Evolutionary conservation across 2,797 vertebrate species (phyloP), one percentile per base, ranked within the genome.

Genomic region (Trematomus bernacchii): DNA sequence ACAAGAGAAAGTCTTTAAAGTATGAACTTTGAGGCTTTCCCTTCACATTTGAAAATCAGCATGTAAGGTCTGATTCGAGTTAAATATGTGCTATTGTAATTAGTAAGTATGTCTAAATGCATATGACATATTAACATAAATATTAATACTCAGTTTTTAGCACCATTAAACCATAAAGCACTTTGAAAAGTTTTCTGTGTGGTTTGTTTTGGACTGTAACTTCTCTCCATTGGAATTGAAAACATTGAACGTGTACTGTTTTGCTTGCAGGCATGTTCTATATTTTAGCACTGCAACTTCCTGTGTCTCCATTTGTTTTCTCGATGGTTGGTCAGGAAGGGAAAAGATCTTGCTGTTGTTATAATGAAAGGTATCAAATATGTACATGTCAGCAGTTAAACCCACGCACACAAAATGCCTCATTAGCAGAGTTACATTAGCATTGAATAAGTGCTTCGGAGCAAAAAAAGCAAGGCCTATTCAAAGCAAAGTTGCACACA

Each of bases 391-490:
- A 55, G 54, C 40, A 62, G 15, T 21, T 71, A 58, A 13, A 73
- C 47, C 42, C 47, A 50, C 33, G 33, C 19, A 48, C 6, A 27
- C n/a, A 46, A n/a, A 63, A 6, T 7, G 10, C 18, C 62, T 74
- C 61, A 71, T 88, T 73, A 76, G 71, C 69, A 85, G 70, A 77
- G 71, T 60, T 54, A 16, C 21, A 74, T 82, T 48, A 72, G 61
- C 59, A 27, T 59, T 14, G 5, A 76, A 59, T 76, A 30, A 51
- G 12, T 48, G 15, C 43, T 54, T 63, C 7, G 7, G 16, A 40
- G 13, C 27, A 61, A 69, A 78, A 72, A 82, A 81, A 58, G 63
- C 33, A 37, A 76, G 62, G 67, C 50, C 57, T 83, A 43, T 40
- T 12, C 52, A 83, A 73, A 74, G 72, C 11, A 23, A 63, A 67